Conservation (phyloP, 2,113 vertebrate species). For the Pampusana beccarii region DNA sequence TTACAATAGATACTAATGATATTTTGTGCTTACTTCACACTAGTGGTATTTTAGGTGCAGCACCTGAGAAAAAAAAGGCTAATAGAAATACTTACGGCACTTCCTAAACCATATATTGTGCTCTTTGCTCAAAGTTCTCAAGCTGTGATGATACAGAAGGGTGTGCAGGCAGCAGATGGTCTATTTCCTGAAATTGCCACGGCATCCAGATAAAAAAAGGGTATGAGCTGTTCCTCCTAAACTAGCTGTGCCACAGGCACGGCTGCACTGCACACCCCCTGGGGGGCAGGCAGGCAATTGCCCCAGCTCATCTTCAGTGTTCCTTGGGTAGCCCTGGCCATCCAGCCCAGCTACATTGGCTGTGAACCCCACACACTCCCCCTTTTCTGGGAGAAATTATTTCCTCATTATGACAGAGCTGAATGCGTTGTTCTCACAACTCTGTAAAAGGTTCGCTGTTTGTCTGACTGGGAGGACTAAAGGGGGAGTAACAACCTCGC, state of each 20-base stretch:
- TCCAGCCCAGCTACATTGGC: neutral
- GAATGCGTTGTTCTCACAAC: neutral
- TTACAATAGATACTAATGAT: neutral
- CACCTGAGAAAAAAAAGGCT: neutral
- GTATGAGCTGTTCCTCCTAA: neutral
- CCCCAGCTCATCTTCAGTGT: neutral
- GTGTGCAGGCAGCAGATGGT: neutral
- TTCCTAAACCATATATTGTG: neutral
- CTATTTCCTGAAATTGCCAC: neutral
- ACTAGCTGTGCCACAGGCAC: neutral
- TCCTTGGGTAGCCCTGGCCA: neutral
- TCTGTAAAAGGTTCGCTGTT: neutral
- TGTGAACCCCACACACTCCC: neutral
- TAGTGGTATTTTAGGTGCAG: neutral
- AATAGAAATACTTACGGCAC: neutral
- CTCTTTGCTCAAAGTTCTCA: neutral
- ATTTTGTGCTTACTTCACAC: neutral
- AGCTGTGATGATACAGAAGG: neutral
- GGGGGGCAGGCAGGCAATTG: neutral
- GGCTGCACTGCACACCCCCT: fast-evolving
- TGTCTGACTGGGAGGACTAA: neutral
- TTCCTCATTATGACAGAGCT: neutral
- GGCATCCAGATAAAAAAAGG: neutral
- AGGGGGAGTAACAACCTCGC: neutral
- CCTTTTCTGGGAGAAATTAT: neutral